Conservation (phyloP, 2,888 invertebrate species). For the Metacarcinus magister region DNA sequence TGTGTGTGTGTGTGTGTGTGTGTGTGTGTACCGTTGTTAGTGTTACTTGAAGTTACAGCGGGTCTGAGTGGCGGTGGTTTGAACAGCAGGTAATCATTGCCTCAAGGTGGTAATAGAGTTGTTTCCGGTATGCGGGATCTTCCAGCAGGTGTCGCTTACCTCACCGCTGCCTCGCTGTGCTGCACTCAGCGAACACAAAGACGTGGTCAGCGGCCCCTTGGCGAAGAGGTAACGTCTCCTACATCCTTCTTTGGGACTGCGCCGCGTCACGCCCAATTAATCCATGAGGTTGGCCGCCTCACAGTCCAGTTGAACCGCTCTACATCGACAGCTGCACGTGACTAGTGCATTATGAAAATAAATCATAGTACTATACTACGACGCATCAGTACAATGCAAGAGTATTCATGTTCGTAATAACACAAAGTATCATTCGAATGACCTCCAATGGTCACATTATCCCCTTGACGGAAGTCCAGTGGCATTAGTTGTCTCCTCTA, state of each 20-base stretch:
- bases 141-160: background rate
- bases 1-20: background rate
- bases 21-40: background rate
- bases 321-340: background rate
- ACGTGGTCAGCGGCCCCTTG: background rate
- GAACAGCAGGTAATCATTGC: background rate
- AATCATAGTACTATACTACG: background rate
- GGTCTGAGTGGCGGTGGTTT: background rate
- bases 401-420: background rate
- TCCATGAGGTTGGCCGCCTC: background rate
- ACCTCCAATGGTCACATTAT: background rate
- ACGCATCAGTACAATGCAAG: background rate
- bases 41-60: background rate
- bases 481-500: background rate
- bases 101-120: background rate
- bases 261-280: background rate
- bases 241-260: background rate
- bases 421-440: background rate
- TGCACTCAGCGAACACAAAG: background rate
- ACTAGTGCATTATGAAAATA: background rate
- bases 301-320: background rate
- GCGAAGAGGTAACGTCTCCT: background rate
- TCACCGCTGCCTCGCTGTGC: background rate
- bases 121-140: slow-evolving; percentile 21
- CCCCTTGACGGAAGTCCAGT: background rate